Percentiles rank a stretch among this genome's conserved stretches.
phyloP scores from a whole-genome alignment of 1,140 invertebrate species.

The Eubasilissa regina region DNA sequence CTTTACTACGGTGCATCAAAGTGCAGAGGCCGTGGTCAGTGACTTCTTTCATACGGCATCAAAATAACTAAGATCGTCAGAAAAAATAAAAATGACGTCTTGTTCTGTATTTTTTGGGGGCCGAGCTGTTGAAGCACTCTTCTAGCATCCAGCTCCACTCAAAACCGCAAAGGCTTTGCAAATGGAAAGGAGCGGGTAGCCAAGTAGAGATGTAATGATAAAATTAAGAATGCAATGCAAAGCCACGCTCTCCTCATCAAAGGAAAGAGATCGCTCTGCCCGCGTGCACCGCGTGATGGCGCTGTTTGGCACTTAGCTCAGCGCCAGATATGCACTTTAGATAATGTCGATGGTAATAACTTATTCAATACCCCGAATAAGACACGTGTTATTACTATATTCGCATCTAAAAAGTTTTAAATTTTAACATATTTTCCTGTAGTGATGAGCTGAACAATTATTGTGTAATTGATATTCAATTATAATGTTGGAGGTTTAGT shows the following conservation, averaged over 20 bases:
- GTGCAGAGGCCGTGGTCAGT: too few relatives aligned
- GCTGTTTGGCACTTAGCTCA: constrained; percentile 34
- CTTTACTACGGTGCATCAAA: too few relatives aligned
- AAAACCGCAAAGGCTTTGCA: constrained; percentile 41
- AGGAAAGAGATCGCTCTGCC: constrained; percentile 47
- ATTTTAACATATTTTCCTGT: too few relatives aligned
- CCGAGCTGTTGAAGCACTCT: constrained; percentile 6
- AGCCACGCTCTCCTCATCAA: constrained; percentile 58
- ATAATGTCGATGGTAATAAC: constrained; percentile 44
- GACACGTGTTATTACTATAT: neutral
- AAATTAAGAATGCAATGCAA: constrained; percentile 61
- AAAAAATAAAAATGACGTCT: constrained; percentile 18
- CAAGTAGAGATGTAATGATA: constrained; percentile 58
- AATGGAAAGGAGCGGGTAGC: constrained; percentile 32
- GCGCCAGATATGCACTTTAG: constrained; percentile 45
- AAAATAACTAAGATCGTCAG: neutral
- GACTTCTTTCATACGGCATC: too few relatives aligned
- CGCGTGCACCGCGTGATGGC: constrained; percentile 39
- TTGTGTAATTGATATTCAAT: too few relatives aligned
- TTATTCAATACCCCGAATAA: constrained; percentile 5
- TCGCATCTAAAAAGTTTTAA: too few relatives aligned
- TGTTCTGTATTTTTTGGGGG: constrained; percentile 9
- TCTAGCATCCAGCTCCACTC: constrained; percentile 8
- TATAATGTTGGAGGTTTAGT: too few relatives aligned
- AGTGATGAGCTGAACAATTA: too few relatives aligned